phyloP scores from a whole-genome alignment of 2,797 vertebrate genomes.

The Pempheris klunzingeri region DNA sequence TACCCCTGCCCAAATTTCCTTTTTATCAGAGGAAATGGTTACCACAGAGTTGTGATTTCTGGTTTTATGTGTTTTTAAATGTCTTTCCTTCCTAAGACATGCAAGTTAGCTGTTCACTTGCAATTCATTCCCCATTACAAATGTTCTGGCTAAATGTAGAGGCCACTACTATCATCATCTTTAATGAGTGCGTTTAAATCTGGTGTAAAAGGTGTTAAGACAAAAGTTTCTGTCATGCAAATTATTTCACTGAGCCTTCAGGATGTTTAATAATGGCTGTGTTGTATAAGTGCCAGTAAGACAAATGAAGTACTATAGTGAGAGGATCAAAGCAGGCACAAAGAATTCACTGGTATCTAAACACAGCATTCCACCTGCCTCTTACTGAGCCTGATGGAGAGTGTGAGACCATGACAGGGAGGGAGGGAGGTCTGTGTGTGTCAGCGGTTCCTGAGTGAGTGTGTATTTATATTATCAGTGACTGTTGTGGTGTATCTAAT shows the following conservation, averaged over 20 bases:
- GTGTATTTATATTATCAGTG: slow-evolving; percentile 76
- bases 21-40: slow-evolving; percentile 57
- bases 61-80: slow-evolving; percentile 39
- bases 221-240: slow-evolving; percentile 6
- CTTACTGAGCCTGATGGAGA: slow-evolving; percentile 52
- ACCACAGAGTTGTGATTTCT: slow-evolving; percentile 48
- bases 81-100: slow-evolving; percentile 25
- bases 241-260: slow-evolving; percentile 26
- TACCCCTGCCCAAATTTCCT: slow-evolving; percentile 7
- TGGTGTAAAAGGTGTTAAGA: slow-evolving; percentile 25
- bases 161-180: slow-evolving; percentile 2
- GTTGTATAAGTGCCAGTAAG: slow-evolving; percentile 19
- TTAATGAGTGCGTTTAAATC: slow-evolving; percentile 23
- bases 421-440: slow-evolving; percentile 52
- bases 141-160: slow-evolving; percentile 24
- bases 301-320: slow-evolving; percentile 32
- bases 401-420: slow-evolving; percentile 35
- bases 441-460: slow-evolving; percentile 59
- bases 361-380: slow-evolving; percentile 71
- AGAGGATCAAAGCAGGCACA: slow-evolving; percentile 43
- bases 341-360: slow-evolving; percentile 62
- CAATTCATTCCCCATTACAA: slow-evolving; percentile 23
- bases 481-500: slow-evolving; percentile 88
- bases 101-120: slow-evolving; percentile 18
- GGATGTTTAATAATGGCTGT: slow-evolving; percentile 34